Conservation (phyloP, 2,797 vertebrate genomes). For the Neosilurus mollespiculum region DNA sequence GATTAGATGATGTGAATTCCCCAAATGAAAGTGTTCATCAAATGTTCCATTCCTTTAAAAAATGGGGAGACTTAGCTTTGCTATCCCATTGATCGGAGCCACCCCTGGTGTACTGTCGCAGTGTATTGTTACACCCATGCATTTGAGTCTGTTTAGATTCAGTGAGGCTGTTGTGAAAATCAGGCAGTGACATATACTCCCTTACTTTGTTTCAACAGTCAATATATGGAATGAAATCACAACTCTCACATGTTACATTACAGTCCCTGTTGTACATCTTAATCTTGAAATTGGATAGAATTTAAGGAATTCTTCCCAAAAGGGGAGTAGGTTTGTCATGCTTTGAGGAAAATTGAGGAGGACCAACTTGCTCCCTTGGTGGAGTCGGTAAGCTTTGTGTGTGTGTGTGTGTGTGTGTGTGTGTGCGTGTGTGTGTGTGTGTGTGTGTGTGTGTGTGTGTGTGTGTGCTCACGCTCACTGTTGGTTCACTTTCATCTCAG, state of each 20-base stretch:
- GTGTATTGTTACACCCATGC: background rate
- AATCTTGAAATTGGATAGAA: background rate
- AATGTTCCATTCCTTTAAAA: too few relatives aligned
- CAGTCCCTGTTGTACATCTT: background rate
- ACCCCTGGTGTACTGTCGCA: too few relatives aligned
- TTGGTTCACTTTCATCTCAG: constrained; percentile 35
- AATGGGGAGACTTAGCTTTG: too few relatives aligned
- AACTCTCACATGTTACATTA: background rate
- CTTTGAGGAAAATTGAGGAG: background rate
- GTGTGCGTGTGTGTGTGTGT: background rate
- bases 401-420: background rate
- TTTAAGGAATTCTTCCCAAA: background rate
- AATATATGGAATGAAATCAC: background rate
- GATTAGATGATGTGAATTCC: too few relatives aligned
- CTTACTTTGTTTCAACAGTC: background rate
- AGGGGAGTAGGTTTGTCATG: background rate
- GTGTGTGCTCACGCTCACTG: constrained; percentile 6
- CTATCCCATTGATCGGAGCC: too few relatives aligned
- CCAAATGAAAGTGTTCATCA: too few relatives aligned
- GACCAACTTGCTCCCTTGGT: background rate
- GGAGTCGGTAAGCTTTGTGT: background rate
- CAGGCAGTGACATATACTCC: background rate
- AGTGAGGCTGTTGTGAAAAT: constrained; percentile 1
- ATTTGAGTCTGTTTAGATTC: background rate
- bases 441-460: constrained; percentile 3